Evolutionary conservation across 2,888 invertebrate species (phyloP), one percentile per base, ranked within the genome.

Genomic region (Odontocerum albicorne): DNA sequence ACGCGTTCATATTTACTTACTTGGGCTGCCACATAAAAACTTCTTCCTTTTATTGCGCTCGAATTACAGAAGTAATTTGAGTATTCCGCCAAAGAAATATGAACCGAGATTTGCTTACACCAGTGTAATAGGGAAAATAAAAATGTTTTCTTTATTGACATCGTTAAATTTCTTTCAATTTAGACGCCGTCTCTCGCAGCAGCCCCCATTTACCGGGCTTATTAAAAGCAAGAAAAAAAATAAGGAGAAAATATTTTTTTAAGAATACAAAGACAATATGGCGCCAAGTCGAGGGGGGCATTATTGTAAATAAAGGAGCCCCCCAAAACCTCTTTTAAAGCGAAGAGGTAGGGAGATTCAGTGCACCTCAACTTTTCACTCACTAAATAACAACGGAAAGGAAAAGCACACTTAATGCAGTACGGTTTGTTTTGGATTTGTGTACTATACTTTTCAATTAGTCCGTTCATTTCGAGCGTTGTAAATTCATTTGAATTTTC

Each of bases 81-180:
- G 46, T 21, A 35, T 46, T 46, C 20, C 46, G 21, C 46, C 1
- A 21, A 21, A 32, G 46, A 46, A 46, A 46, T 46, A 46, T 35
- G 46, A 46, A 21, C 49, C 39, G 17, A 16, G 27, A 31, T 33
- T 47, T 31, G 49, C 49, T 40, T 40, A 17, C 40, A 31, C 20
- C 39, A 27, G 31, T 39, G 21, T 38, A 49, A 40, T 40, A 40
- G 32, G 15, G 20, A 49, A 49, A 47, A 49, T 39, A 39, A 49
- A 49, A 49, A 49, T 49, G 49, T 49, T 49, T 49, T 49, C 49
- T 49, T 49, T 49, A 49, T 49, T 49, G 49, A 49, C 38, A 39
- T 49, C 49, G 40, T 49, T 49, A 49, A 49, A 39, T 40, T 49
- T 32, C 39, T 49, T 49, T 39, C 49, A 49, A 49, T 49, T 49